Evolutionary conservation across 2,888 invertebrate genomes (phyloP).

Genomic region (Muschampia plurimacula): DNA sequence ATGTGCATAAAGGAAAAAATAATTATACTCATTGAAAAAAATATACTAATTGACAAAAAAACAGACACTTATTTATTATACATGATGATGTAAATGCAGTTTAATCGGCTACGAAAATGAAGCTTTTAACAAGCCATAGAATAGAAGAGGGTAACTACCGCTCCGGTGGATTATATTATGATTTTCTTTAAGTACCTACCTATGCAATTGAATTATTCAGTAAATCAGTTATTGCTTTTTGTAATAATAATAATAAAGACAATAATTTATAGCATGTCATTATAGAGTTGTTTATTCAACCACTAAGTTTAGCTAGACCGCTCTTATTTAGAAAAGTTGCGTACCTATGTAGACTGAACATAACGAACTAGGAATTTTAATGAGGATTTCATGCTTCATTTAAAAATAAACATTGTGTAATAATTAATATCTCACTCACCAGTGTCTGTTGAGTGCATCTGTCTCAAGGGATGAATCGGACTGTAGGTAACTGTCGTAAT

Average conservation of each 20-base stretch:
- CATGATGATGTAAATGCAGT: neutral
- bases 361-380: conserved; percentile 30
- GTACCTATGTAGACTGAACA: neutral
- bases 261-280: no score
- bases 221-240: no score
- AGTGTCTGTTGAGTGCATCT: conserved; percentile 81
- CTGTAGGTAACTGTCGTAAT: conserved; percentile 81
- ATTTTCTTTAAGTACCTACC: no score
- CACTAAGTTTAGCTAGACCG: neutral
- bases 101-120: neutral
- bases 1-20: no score
- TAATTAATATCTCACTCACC: conserved; percentile 62
- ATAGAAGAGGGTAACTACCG: neutral
- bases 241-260: no score
- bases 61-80: neutral
- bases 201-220: no score
- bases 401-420: conserved; percentile 26
- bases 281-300: neutral
- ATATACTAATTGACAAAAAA: neutral
- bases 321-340: neutral
- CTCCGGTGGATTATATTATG: no score
- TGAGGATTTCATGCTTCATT: conserved; percentile 20
- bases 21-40: no score
- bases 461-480: conserved; percentile 82
- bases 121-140: conserved; percentile 3